Base-by-base conservation (phyloP, 2,888 invertebrate genomes). In the Digitonthophagus gazella region DNA sequence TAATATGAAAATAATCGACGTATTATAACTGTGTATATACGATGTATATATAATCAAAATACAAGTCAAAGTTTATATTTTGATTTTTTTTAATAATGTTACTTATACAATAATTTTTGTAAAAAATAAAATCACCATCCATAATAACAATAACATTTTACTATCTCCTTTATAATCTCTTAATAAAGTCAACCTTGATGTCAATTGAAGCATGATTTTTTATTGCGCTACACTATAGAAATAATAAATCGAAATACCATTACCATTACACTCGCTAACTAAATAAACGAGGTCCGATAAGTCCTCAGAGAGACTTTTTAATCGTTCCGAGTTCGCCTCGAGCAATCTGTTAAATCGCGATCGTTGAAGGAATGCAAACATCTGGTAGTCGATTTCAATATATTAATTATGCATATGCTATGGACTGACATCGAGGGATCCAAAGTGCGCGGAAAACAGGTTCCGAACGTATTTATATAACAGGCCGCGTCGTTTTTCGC, bases 331-430 rank as follows among this genome's bases (percentile, higher is more conserved):
- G 11, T 44, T 11, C 28, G 28, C 28, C 28, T 44, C 28, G 3
- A 44, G 28, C 28, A 8, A 44, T 44, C 28, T 44, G 28, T 44
- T 44, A 44, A 44, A 44, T 44, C 28, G 28, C 28, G 28, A 44
- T 44, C 28, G 28, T 44, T 44, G 20, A 61, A 61, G 61, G 61
- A 61, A 61, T 61, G 61, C 61, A 20, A 61, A 61, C 61, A 61
- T 61, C 61, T 61, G 61, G 18, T 61, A 20, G 61, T 18, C 20
- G 20, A 61, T 61, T 61, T 61, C 18, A 61, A 61, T 61, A 61
- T 20, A 61, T 61, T 61, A 61, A 61, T 61, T 61, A 61, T 61
- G 61, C 61, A 61, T 61, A 20, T 61, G 57, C 57, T 57, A 20
- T 20, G 61, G 61, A n/a, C 20, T 61, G 19, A 61, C 20, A 20